Evolutionary conservation across 2,888 invertebrate genomes (phyloP).

Genomic region (Griposia aprilina): DNA sequence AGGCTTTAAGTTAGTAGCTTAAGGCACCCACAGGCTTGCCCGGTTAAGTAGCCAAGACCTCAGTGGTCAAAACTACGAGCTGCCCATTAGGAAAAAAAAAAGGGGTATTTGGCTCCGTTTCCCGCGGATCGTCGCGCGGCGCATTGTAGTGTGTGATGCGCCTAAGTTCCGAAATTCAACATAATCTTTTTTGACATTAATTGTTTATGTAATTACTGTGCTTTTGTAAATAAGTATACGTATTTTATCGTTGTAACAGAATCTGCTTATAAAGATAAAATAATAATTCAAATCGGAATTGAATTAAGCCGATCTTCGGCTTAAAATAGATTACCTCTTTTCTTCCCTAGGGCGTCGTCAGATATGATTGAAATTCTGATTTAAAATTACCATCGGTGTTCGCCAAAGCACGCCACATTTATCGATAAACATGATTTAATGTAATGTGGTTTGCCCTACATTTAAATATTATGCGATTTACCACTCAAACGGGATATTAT

Average conservation of each 20-base stretch:
- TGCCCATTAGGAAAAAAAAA: too few relatives aligned
- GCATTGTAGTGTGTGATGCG: too few relatives aligned
- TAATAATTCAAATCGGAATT: slow-evolving; percentile 19
- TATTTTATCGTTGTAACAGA: neutral
- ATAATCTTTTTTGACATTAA: neutral
- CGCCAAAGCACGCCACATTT: neutral
- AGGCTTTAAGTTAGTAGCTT: too few relatives aligned
- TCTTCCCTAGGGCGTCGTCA: slow-evolving; percentile 16
- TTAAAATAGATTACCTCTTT: slow-evolving; percentile 20
- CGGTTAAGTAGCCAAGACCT: too few relatives aligned
- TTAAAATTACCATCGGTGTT: slow-evolving; percentile 24
- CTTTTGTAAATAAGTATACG: too few relatives aligned
- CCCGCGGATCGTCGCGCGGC: too few relatives aligned
- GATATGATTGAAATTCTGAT: slow-evolving; percentile 21
- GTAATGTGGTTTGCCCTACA: neutral
- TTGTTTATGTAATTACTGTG: neutral
- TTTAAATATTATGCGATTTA: slow-evolving; percentile 5
- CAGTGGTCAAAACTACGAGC: too few relatives aligned
- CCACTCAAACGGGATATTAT: neutral
- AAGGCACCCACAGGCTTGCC: too few relatives aligned
- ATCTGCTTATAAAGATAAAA: neutral
- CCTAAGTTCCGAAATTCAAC: neutral
- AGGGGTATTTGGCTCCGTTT: too few relatives aligned
- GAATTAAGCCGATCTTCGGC: slow-evolving; percentile 16
- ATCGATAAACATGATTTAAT: slow-evolving; percentile 4